Evolutionary conservation across 2,113 vertebrate genomes (phyloP).

Genomic region (Sclerurus mexicanus): DNA sequence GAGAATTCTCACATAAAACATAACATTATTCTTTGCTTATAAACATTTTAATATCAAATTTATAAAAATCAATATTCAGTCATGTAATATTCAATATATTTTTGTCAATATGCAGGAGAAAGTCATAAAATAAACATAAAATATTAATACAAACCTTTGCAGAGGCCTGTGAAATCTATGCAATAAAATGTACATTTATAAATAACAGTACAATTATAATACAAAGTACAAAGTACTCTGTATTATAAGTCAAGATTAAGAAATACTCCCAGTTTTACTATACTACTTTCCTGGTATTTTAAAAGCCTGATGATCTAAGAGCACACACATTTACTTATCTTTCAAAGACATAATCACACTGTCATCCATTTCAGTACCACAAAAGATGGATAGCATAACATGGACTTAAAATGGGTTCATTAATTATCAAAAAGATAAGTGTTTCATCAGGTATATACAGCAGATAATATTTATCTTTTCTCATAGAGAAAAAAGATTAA

Average conservation of each 20-base stretch:
- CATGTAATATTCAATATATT: neutral
- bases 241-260: slow-evolving; percentile 44
- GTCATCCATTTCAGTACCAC: slow-evolving; percentile 81
- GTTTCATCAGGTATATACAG: slow-evolving; percentile 84
- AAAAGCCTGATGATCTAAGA: slow-evolving; percentile 81
- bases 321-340: slow-evolving; percentile 80
- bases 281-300: slow-evolving; percentile 71
- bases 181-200: neutral
- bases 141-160: neutral
- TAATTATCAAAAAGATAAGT: slow-evolving; percentile 84
- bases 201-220: neutral
- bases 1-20: neutral
- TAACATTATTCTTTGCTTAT: neutral
- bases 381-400: slow-evolving; percentile 78
- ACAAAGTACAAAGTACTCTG: too few species aligned
- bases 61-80: neutral
- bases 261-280: slow-evolving; percentile 51
- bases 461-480: slow-evolving; percentile 81
- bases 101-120: neutral
- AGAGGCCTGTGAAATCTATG: neutral
- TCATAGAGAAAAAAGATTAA: slow-evolving; percentile 76
- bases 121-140: neutral
- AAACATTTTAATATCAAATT: neutral
- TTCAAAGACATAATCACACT: slow-evolving; percentile 81
- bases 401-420: slow-evolving; percentile 80